Evolutionary conservation across 2,888 invertebrate species (phyloP), one percentile per base, ranked within the genome.

Genomic region (Brachylomia viminalis): DNA sequence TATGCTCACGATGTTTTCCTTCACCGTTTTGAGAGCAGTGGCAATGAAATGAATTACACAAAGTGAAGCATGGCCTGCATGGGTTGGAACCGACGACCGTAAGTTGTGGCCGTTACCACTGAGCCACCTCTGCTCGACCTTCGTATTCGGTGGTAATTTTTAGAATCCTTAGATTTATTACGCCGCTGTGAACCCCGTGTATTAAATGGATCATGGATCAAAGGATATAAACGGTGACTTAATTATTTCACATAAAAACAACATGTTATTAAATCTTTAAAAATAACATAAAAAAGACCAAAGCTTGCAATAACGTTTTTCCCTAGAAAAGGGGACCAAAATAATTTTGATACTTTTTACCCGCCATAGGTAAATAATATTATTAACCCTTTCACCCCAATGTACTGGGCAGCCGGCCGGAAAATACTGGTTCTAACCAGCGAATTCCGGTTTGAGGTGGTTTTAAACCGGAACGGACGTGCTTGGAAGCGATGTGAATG

Each of bases 351-450:
- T 73, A 61, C 45, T 61, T 80, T 83, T 64, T 58, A 65, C 65
- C 45, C 67, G 70, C 81, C 75, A 83, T 85, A 84, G 85, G 90
- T 91, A 89, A 91, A 91, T 91, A 90, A 91, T 87, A 87, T 85
- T 84, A 85, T 86, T 85, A 88, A 78, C 91, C 90, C 83, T 88
- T 85, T 88, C 87, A 86, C 89, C 90, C 86, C 77, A 75, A 84
- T 84, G 72, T 85, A 58, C 67, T 67, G 77, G 66, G 77, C 86
- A 83, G 77, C 86, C 86, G 79, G 83, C 89, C 90, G 92, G 91
- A 91, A 91, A 92, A 92, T 91, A 89, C 91, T 88, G 87, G 89
- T 90, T 88, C 89, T 84, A 90, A 90, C 91, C 90, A 86, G 92
- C 87, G 86, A 88, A 86, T 89, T 91, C 91, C 90, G 90, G 90